Conservation (phyloP, 2,888 invertebrate species). For the Himalopsyche anomala region DNA sequence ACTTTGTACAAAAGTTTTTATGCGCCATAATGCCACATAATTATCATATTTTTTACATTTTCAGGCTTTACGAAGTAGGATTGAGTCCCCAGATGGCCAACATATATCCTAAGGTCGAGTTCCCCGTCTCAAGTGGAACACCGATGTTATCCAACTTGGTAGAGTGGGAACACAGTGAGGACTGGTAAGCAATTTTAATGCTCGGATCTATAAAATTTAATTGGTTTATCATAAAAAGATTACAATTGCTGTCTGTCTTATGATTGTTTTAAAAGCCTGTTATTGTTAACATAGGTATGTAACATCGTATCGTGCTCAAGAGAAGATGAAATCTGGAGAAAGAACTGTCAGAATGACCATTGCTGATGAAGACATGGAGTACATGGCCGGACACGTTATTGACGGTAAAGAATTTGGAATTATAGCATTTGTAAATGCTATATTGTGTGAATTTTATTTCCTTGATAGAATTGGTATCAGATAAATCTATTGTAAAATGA, state of each 20-base stretch:
- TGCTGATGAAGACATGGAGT: conserved; percentile 82
- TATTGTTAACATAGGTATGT: conserved; percentile 75
- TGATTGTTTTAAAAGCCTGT: not conserved
- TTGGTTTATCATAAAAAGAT: not conserved
- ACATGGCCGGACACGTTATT: conserved; percentile 87
- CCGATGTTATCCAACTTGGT: conserved; percentile 89
- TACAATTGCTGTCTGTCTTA: not conserved
- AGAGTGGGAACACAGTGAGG: conserved; percentile 91
- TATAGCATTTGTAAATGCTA: too few relatives aligned
- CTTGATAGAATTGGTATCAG: too few relatives aligned
- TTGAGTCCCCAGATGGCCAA: conserved; percentile 84
- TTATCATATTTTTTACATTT: conserved; percentile 61
- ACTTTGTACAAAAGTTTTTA: too few relatives aligned
- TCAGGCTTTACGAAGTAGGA: conserved; percentile 86
- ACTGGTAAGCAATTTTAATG: conserved; percentile 76
- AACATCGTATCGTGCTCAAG: conserved; percentile 81
- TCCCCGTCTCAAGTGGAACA: conserved; percentile 92
- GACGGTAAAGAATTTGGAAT: conserved; percentile 80
- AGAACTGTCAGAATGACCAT: conserved; percentile 79
- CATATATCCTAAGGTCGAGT: conserved; percentile 85
- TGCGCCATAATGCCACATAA: too few relatives aligned
- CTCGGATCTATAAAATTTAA: not conserved
- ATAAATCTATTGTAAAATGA: too few relatives aligned
- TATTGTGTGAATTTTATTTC: too few relatives aligned
- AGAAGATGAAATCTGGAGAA: conserved; percentile 82